Evolutionary conservation across 2,113 vertebrate species (phyloP).

Genomic region (Megatriorchis doriae): DNA sequence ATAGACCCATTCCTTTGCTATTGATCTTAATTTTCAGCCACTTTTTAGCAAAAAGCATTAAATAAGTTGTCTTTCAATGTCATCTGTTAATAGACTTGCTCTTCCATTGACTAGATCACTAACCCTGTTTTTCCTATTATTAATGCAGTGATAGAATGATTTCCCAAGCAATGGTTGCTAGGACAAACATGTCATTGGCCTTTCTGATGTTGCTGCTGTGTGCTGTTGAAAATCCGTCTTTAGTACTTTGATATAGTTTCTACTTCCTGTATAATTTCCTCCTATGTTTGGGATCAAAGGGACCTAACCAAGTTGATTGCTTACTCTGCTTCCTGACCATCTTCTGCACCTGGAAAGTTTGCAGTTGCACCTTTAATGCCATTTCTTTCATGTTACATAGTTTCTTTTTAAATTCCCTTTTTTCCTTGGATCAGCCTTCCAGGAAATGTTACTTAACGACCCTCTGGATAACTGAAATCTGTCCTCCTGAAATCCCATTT

Average conservation of each 20-base stretch:
- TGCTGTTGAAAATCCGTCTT: not conserved
- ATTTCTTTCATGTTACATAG: not conserved
- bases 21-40: not conserved
- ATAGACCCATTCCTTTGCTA: not conserved
- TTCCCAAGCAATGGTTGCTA: not conserved
- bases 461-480: not conserved
- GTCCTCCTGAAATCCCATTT: not conserved
- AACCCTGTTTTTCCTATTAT: not conserved
- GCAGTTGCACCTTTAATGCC: not conserved
- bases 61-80: not conserved
- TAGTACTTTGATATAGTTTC: not conserved
- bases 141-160: not conserved
- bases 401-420: not conserved
- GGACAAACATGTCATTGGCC: not conserved
- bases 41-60: not conserved
- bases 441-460: not conserved
- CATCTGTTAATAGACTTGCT: not conserved
- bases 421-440: not conserved
- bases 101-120: not conserved
- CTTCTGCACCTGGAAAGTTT: not conserved
- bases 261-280: not conserved
- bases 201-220: not conserved
- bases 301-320: not conserved
- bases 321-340: not conserved
- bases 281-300: not conserved